A percentile compares a stretch with the other conserved stretches of the same genome.
These are phyloP conservation scores for Rhinopomastus cyanomelas DNA, from an alignment of 2,113 vertebrate genomes.

Conservation along the genomic window DNA sequence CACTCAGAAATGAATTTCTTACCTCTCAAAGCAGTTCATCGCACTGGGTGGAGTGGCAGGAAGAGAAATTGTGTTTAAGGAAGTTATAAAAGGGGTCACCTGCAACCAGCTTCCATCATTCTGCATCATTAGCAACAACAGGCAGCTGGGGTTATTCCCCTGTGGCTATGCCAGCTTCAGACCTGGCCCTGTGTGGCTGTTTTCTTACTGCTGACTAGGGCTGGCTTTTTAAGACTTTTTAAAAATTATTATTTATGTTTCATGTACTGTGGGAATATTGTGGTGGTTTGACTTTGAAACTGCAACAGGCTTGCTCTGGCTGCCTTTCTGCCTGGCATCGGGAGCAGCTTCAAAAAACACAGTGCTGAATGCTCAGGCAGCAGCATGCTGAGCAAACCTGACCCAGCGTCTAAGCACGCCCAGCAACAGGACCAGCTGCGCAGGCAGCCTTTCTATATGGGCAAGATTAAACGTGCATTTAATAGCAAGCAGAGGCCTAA, in stretches of 20 bases:
- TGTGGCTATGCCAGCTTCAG: not conserved
- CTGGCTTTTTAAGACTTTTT: not conserved
- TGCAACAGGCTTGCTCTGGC: not conserved
- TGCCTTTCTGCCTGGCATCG: not conserved
- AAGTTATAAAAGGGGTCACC: not conserved
- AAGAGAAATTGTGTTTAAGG: not conserved
- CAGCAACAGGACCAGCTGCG: not conserved
- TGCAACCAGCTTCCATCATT: not conserved
- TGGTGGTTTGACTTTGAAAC: not conserved
- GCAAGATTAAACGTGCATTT: not conserved
- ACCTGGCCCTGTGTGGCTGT: not conserved
- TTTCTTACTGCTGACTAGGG: not conserved
- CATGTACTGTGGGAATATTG: not conserved
- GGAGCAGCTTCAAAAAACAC: not conserved
- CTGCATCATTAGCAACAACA: not conserved
- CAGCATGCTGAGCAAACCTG: not conserved
- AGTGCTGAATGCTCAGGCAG: not conserved
- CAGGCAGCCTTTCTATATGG: not conserved
- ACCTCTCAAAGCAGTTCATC: not conserved
- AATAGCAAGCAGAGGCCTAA: not conserved
- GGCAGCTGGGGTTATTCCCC: not conserved
- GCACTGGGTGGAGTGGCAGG: accelerated
- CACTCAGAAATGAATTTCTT: not conserved
- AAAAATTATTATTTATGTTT: not conserved
- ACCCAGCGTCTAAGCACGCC: not conserved